Evolutionary conservation across 2,797 vertebrate genomes (phyloP).

Genomic region (Acanthornis magna): DNA sequence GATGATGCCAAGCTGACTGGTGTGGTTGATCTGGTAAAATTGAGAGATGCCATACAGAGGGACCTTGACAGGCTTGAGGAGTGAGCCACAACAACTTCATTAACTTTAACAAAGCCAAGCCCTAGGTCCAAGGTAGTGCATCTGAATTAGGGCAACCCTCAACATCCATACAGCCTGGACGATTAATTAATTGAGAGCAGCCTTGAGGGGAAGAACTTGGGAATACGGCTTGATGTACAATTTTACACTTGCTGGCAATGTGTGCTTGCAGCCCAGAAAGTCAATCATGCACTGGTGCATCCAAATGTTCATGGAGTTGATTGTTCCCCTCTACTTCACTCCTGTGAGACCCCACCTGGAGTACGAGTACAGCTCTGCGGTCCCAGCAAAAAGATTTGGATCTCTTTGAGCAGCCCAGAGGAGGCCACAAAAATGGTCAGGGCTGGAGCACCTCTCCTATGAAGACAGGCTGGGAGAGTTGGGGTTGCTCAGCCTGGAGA

Average conservation of each 20-base stretch:
- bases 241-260: background rate
- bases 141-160: accelerated
- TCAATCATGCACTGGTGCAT: background rate
- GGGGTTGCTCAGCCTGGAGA: background rate
- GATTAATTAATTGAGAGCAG: background rate
- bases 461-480: background rate
- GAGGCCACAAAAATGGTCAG: background rate
- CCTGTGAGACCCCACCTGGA: background rate
- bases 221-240: background rate
- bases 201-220: background rate
- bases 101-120: background rate
- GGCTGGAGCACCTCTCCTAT: background rate
- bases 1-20: background rate
- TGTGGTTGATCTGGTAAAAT: background rate
- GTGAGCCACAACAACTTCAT: background rate
- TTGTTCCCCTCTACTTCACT: background rate
- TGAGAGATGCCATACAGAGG: background rate
- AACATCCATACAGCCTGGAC: background rate
- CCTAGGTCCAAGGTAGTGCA: background rate
- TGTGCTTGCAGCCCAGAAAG: background rate
- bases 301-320: background rate
- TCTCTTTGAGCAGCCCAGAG: background rate
- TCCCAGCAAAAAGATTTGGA: background rate
- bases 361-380: background rate
- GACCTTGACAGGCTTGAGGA: background rate